These are phyloP conservation scores for Hippoglossus stenolepis DNA, from an alignment of 2,113 vertebrate species.

Conservation along the genomic window DNA sequence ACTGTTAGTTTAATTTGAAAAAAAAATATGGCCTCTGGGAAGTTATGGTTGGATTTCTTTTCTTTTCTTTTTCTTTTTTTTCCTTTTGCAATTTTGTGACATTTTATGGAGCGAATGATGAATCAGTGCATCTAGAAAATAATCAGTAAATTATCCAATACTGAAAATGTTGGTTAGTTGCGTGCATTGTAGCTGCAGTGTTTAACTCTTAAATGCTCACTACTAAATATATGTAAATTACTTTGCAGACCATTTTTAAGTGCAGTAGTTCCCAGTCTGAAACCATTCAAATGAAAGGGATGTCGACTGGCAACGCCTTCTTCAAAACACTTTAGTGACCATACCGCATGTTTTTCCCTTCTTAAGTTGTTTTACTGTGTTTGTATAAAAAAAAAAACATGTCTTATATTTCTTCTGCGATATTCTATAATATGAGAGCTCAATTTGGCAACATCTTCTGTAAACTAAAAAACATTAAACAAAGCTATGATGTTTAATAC, in stretches of 20 bases:
- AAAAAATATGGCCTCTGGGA: too few relatives aligned
- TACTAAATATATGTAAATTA: too few relatives aligned
- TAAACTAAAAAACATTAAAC: too few relatives aligned
- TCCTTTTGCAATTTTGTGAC: too few relatives aligned
- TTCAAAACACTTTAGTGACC: neutral
- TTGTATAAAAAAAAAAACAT: too few relatives aligned
- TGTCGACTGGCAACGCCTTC: too few relatives aligned
- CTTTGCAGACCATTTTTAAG: neutral
- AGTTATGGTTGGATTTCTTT: too few relatives aligned
- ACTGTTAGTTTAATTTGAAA: too few relatives aligned
- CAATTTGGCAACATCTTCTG: too few relatives aligned
- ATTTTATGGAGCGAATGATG: neutral
- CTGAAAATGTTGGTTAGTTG: neutral
- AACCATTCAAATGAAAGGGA: neutral
- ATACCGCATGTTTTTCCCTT: neutral
- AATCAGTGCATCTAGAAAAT: neutral
- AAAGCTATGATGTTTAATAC: slow-evolving; percentile 2
- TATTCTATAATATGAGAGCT: neutral
- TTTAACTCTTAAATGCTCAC: too few relatives aligned
- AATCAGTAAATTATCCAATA: neutral
- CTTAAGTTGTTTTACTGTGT: neutral
- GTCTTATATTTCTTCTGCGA: too few relatives aligned
- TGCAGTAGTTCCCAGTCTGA: neutral
- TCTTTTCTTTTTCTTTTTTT: too few relatives aligned
- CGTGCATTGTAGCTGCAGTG: neutral